These are phyloP conservation scores for Arctia plantaginis DNA, from an alignment of 2,888 invertebrate genomes.

Conservation along the genomic window DNA sequence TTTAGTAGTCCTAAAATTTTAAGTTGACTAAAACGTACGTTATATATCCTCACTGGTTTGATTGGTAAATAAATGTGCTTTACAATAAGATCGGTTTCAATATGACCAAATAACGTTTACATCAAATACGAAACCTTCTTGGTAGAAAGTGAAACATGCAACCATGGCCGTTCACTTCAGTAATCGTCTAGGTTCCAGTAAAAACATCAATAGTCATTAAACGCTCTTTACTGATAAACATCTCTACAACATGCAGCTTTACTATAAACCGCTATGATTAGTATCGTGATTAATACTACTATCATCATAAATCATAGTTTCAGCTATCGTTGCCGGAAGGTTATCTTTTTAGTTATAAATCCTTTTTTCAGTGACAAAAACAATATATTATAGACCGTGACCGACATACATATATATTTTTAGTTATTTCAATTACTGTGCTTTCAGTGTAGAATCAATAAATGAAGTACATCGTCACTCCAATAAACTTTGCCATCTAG, in stretches of 20 bases:
- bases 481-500: constrained; percentile 27
- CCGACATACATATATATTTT: neutral
- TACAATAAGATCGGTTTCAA: too few species aligned
- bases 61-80: too few species aligned
- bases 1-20: too few species aligned
- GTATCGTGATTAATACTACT: neutral
- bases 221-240: neutral
- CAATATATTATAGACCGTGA: constrained; percentile 34
- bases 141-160: too few species aligned
- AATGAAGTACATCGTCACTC: constrained; percentile 16
- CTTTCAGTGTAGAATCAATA: neutral
- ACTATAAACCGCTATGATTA: neutral
- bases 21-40: too few species aligned
- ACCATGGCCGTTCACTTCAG: neutral
- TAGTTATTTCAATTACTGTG: neutral
- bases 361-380: constrained; percentile 32
- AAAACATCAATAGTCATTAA: neutral
- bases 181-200: neutral
- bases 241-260: neutral
- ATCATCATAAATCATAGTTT: constrained; percentile 17
- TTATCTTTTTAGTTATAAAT: constrained; percentile 29
- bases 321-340: constrained; percentile 20
- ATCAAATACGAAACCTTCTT: too few species aligned
- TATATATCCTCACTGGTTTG: too few species aligned
- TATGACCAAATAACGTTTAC: too few species aligned